Evolutionary conservation across 1,140 invertebrate species (phyloP), one percentile per base, ranked within the genome.

Genomic region (Drosophila sulfurigaster): DNA sequence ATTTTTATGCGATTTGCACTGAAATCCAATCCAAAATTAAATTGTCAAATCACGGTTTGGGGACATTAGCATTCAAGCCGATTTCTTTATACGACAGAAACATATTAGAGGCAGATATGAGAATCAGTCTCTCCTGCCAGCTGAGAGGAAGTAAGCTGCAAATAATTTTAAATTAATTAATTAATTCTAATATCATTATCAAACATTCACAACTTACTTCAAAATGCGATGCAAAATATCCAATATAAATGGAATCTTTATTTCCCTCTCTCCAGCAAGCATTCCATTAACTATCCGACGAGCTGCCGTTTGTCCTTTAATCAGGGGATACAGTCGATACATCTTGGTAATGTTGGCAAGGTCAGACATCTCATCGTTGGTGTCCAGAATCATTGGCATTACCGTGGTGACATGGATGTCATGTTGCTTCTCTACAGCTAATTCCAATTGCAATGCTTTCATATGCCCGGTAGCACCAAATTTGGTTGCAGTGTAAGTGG

Each of bases 391-490:
- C 1, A 20, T 35, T 7, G 85, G 85, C 25, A 81, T 52, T 0
- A 60, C 86, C 1, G 81, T 90, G 52, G 49, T 49, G 13, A 81
- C 75, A 3, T 71, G 58, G 5, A 89, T 89, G 16, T 86, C 43
- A 5, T 32, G 48, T 30, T 74, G 75, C 1, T 67, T 38, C 32
- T 86, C 86, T 15, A 81, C 4, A 1, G 10, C 20, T 30, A 89
- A 20, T 28, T 89, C 85, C 56, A 71, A 20, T 20, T 93, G 92
- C 4, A 97, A 57, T 0, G 95, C 93, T 72, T 96, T 95, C 95
- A 96, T 96, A 20, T 96, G 92, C 11, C 94, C 95, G 71, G 95
- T 81, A 0, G 96, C 95, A 1, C 96, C 96, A 74, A 94, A 96
- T 81, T 97, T 97, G 6, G 95, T 94, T 7, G 95, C 94, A 81